Percentiles rank a stretch among this genome's conserved stretches.
Evolutionary conservation across 1,140 invertebrate genomes (phyloP).

Genomic region (Riptortus pedestris): DNA sequence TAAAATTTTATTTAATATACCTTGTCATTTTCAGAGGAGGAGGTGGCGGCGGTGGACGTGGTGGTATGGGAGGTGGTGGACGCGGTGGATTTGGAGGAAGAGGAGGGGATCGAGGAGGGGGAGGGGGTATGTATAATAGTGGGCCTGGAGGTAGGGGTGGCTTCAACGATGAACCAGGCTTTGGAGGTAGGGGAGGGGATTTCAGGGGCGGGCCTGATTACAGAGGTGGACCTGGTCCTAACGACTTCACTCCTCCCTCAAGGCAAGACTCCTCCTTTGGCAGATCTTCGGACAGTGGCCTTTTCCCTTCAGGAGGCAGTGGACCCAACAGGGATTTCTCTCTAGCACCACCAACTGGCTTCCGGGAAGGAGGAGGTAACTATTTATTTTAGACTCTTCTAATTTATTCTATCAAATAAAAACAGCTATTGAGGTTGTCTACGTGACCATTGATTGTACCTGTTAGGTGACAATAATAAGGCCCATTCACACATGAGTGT

Average conservation of each 20-base stretch:
- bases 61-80: constrained; percentile 28
- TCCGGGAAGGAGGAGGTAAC: constrained; percentile 25
- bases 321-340: constrained; percentile 5
- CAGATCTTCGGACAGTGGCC: neutral
- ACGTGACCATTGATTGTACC: too few species aligned
- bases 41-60: constrained; percentile 20
- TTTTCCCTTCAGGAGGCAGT: neutral
- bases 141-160: constrained; percentile 11
- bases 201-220: constrained; percentile 34
- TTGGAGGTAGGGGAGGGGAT: constrained; percentile 8
- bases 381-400: neutral
- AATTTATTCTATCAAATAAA: neutral
- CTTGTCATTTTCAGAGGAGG: constrained; percentile 22
- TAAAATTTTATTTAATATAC: too few species aligned
- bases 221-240: constrained; percentile 29
- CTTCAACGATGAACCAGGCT: constrained; percentile 34
- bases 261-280: neutral
- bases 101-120: constrained; percentile 28
- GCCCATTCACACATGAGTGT: too few species aligned
- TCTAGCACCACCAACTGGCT: constrained; percentile 21
- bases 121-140: constrained; percentile 26
- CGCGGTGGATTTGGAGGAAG: constrained; percentile 27
- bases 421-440: too few species aligned
- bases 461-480: too few species aligned
- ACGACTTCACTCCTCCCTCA: constrained; percentile 22